Conservation (phyloP, 2,888 invertebrate species). For the Saturnia pavonia region DNA sequence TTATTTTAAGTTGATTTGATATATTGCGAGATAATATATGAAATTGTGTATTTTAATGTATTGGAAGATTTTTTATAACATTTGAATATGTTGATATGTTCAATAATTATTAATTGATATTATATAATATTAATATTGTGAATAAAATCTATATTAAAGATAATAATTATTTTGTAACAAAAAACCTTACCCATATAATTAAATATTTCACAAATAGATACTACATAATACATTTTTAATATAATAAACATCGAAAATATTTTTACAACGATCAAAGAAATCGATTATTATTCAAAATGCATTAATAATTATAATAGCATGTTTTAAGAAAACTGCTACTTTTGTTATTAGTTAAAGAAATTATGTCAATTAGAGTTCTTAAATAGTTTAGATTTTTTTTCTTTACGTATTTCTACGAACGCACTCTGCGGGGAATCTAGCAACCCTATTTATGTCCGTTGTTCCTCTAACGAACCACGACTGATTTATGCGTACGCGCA, state of each 20-base stretch:
- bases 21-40: too few species aligned
- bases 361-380: neutral
- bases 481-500: constrained; percentile 78
- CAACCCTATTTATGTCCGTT: constrained; percentile 37
- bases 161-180: too few species aligned
- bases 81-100: neutral
- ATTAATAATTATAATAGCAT: neutral
- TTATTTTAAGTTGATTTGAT: too few species aligned
- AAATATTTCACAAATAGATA: too few species aligned
- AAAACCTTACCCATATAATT: too few species aligned
- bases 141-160: too few species aligned
- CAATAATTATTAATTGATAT: too few species aligned
- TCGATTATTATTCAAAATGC: neutral
- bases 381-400: neutral
- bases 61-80: neutral
- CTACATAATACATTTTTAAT: neutral
- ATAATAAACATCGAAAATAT: neutral
- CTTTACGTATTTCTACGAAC: constrained; percentile 12
- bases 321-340: neutral
- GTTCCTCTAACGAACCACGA: constrained; percentile 76
- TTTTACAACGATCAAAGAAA: neutral
- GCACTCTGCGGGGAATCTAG: neutral
- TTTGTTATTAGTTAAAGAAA: neutral
- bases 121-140: too few species aligned
- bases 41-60: too few species aligned